phyloP scores from a whole-genome alignment of 2,113 vertebrate species.

The Chauna torquata region DNA sequence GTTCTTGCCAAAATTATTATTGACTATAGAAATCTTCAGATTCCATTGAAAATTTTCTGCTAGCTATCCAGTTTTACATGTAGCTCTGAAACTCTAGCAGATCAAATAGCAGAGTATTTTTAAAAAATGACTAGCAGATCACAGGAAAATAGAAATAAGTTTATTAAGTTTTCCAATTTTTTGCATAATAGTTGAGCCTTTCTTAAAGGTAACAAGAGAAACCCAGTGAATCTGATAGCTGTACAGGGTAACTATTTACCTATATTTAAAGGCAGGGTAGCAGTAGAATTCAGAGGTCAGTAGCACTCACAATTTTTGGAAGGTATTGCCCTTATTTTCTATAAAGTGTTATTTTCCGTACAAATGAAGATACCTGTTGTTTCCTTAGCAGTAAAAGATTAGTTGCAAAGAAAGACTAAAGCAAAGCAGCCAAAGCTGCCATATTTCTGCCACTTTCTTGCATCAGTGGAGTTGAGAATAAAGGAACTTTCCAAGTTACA shows the following conservation, averaged over 20 bases:
- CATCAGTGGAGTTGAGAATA: constrained; percentile 38
- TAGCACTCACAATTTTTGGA: background rate
- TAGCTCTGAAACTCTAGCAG: constrained; percentile 41
- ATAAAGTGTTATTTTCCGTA: background rate
- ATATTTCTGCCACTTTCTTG: constrained; percentile 57
- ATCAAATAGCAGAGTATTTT: constrained; percentile 44
- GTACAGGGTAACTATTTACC: background rate
- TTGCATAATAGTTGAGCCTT: background rate
- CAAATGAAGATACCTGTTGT: constrained; percentile 22
- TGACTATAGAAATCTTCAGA: constrained; percentile 66
- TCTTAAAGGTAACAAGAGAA: background rate
- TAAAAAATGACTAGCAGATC: constrained; percentile 7
- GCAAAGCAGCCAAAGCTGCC: constrained; percentile 46
- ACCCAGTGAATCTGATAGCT: background rate
- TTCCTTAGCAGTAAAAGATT: constrained; percentile 31
- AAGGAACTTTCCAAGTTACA: constrained; percentile 54
- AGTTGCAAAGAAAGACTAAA: constrained; percentile 14
- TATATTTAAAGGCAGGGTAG: background rate
- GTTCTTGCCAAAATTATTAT: constrained; percentile 40
- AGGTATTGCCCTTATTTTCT: background rate
- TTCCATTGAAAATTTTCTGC: constrained; percentile 58
- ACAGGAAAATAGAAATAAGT: constrained; percentile 27
- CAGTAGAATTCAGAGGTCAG: background rate
- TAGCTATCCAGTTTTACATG: constrained; percentile 24
- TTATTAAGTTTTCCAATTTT: constrained; percentile 11